Base-by-base conservation (phyloP, 2,113 vertebrate genomes). In the Lontra canadensis region DNA sequence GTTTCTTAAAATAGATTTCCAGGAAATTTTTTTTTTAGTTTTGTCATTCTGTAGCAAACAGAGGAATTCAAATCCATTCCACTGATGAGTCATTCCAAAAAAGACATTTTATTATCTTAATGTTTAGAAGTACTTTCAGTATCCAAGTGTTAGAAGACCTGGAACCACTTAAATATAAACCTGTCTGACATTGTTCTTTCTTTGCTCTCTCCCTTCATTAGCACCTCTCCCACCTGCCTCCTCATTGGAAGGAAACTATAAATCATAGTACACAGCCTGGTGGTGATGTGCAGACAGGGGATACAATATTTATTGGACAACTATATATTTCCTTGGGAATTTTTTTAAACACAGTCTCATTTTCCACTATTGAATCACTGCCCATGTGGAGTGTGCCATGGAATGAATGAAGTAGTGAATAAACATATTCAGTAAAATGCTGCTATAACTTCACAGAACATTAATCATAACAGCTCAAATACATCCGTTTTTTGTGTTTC, bases 1-100 rank as follows among this genome's bases (percentile, higher is more conserved):
- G 11, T 93, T 82, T 95, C 88, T 94, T 91, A 90, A 95, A 88
- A 97, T 47, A 95, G 31, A 84, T 63, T 78, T 91, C 26, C 14
- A 23, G 57, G 23, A 94, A 94, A 79, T 23, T 61, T 88, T 44
- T 42, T 42, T 69, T 31, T 18, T 44, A 61, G 15, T 29, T 1
- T 86, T 88, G 76, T 94, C 34, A 55, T 76, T 94, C n/a, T 69
- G 25, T 44, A 49, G 14, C 42, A 86, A 95, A 92, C 6, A 82
- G 18, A 86, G 39, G 61, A 42, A 87, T 83, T 96, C 57, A 90
- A 89, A 89, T 65, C 11, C 82, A 57, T 59, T 59, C 20, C 21
- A 88, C 71, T 29, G 12, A 63, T 74, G 20, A 39, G 52, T 96
- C 79, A 74, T 85, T 94, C 44, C 55, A 65, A 71, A 85, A n/a